phyloP scores from a whole-genome alignment of 1,140 invertebrate genomes.

The Heliothis subflexa region DNA sequence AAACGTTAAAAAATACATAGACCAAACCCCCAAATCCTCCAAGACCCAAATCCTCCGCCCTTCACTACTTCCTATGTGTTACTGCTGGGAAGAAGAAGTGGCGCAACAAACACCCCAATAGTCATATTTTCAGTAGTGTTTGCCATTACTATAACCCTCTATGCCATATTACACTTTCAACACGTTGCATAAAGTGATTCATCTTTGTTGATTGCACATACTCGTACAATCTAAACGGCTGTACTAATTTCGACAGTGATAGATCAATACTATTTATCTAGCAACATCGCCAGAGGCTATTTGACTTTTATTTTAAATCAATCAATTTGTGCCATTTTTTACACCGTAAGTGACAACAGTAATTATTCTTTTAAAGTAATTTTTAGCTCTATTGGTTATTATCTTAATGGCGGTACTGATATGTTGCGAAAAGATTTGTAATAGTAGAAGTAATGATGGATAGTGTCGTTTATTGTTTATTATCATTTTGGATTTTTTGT shows the following conservation, averaged over 20 bases:
- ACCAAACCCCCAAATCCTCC: no score
- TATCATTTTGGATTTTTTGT: no score
- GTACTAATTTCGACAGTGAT: conserved; percentile 6
- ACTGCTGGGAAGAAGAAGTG: no score
- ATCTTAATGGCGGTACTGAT: not conserved
- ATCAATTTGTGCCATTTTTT: not conserved
- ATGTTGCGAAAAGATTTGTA: not conserved
- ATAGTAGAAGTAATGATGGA: not conserved
- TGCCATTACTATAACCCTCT: not conserved
- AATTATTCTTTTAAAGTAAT: conserved; percentile 11
- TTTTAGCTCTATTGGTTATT: not conserved
- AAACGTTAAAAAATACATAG: no score
- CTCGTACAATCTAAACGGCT: conserved; percentile 5
- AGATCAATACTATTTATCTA: not conserved
- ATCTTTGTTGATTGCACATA: not conserved
- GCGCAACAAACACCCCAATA: no score
- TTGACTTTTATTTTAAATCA: not conserved
- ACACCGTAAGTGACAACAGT: not conserved
- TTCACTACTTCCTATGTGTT: no score
- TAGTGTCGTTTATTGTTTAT: not conserved
- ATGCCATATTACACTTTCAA: not conserved
- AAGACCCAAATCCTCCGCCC: no score
- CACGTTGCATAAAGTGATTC: not conserved
- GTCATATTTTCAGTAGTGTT: no score
- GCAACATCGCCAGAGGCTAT: not conserved